Evolutionary conservation across 2,113 vertebrate genomes (phyloP).

Genomic region (Mola mola): DNA sequence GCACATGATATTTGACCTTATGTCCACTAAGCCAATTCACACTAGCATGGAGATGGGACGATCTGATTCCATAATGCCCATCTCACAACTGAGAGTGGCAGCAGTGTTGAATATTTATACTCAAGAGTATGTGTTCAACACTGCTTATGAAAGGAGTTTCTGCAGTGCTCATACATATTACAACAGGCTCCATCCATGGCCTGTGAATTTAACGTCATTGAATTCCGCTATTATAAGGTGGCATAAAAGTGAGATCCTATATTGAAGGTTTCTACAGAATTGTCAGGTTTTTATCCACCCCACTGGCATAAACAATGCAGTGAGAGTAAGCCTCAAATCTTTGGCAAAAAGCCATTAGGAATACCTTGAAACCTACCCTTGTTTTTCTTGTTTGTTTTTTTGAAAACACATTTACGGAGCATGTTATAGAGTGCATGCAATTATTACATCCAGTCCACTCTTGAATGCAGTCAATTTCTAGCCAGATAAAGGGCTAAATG

Average conservation of each 20-base stretch:
- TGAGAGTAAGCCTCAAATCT: slow-evolving; percentile 34
- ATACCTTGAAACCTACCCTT: slow-evolving; percentile 53
- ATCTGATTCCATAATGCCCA: slow-evolving; percentile 15
- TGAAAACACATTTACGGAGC: slow-evolving; percentile 60
- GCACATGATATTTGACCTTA: slow-evolving; percentile 55
- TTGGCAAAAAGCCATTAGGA: slow-evolving; percentile 64
- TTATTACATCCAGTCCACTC: slow-evolving; percentile 76
- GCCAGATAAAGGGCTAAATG: slow-evolving; percentile 72
- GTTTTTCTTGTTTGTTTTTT: slow-evolving; percentile 15
- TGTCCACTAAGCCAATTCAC: slow-evolving; percentile 35
- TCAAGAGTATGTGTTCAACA: background rate
- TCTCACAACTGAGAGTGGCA: slow-evolving; percentile 14
- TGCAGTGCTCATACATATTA: slow-evolving; percentile 26
- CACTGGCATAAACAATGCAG: slow-evolving; percentile 42
- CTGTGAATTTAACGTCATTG: slow-evolving; percentile 26
- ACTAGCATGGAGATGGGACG: slow-evolving; percentile 2
- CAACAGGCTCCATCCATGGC: slow-evolving; percentile 12
- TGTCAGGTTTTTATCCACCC: background rate
- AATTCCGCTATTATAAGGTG: slow-evolving; percentile 16
- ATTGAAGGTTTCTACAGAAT: slow-evolving; percentile 26
- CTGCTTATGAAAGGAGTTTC: slow-evolving; percentile 25
- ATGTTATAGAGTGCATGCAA: slow-evolving; percentile 76
- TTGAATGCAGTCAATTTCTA: slow-evolving; percentile 76
- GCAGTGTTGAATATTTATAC: slow-evolving; percentile 17
- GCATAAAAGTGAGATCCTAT: slow-evolving; percentile 27